phyloP scores from a whole-genome alignment of 2,888 invertebrate species.

The Catocala nupta region DNA sequence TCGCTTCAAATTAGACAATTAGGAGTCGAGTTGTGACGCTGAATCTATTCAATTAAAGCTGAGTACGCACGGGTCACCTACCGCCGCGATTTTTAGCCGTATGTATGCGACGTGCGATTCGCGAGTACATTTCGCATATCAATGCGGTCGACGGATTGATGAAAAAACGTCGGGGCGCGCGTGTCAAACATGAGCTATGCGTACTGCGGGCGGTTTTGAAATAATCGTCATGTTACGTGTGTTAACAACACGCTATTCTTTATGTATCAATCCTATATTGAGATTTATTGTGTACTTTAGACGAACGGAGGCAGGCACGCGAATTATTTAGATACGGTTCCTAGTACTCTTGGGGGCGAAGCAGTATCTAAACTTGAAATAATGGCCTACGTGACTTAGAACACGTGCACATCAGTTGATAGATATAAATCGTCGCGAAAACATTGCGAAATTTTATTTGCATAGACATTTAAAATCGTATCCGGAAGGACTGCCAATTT shows the following conservation, averaged over 20 bases:
- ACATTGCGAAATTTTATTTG: conserved; percentile 44
- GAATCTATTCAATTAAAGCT: conserved; percentile 86
- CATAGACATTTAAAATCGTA: conserved; percentile 33
- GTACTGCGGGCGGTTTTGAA: conserved; percentile 65
- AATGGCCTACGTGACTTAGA: conserved; percentile 49
- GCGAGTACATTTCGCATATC: conserved; percentile 83
- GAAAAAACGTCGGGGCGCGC: conserved; percentile 71
- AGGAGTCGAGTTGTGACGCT: conserved; percentile 78
- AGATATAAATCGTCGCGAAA: conserved; percentile 44
- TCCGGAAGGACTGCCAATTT: conserved; percentile 25
- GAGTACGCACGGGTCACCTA: conserved; percentile 81
- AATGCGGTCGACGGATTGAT: conserved; percentile 81
- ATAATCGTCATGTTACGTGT: conserved; percentile 51
- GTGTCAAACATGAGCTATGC: conserved; percentile 68
- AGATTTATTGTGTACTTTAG: conserved; percentile 30
- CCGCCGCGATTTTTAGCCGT: conserved; percentile 86
- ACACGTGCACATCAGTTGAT: conserved; percentile 49
- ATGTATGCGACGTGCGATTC: conserved; percentile 85
- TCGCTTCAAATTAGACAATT: conserved; percentile 87
- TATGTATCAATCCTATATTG: conserved; percentile 17
- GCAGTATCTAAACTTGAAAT: conserved; percentile 46
- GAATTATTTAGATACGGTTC: conserved; percentile 40
- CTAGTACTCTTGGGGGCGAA: conserved; percentile 37
- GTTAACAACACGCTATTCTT: conserved; percentile 22
- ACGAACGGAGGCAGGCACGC: conserved; percentile 31